These are phyloP conservation scores for Phylloscopus trochilus DNA, from an alignment of 2,113 vertebrate species.

Conservation along the genomic window DNA sequence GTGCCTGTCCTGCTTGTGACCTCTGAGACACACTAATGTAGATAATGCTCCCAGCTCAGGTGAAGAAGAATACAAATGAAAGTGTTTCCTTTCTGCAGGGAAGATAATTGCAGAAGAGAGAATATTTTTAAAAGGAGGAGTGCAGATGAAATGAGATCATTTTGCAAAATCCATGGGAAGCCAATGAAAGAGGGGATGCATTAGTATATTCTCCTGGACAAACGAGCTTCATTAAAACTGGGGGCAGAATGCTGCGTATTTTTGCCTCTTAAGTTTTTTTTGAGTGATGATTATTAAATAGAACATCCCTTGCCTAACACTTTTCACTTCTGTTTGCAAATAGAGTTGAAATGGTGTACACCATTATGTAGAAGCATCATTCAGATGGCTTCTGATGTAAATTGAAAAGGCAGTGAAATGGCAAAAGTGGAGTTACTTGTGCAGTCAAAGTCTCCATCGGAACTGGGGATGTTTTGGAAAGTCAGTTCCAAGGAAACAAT, in stretches of 20 bases:
- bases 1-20: not conserved
- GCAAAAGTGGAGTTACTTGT: not conserved
- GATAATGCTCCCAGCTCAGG: not conserved
- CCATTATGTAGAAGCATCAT: not conserved
- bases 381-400: not conserved
- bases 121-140: not conserved
- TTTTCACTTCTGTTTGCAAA: not conserved
- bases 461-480: conserved; percentile 8
- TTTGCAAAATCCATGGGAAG: not conserved
- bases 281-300: not conserved
- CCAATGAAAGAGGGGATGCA: not conserved
- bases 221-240: not conserved
- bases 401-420: not conserved
- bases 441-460: not conserved
- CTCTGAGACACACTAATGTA: not conserved
- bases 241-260: not conserved
- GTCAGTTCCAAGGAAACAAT: conserved; percentile 35
- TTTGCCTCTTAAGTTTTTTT: not conserved
- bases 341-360: not conserved
- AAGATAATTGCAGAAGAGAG: not conserved
- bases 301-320: not conserved
- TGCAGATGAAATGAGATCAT: not conserved
- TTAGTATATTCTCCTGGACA: not conserved
- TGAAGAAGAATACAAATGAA: not conserved
- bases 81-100: not conserved